Percentiles rank a stretch among this genome's conserved stretches.
phyloP scores from a whole-genome alignment of 2,113 vertebrate genomes.

The Catharus minimus region DNA sequence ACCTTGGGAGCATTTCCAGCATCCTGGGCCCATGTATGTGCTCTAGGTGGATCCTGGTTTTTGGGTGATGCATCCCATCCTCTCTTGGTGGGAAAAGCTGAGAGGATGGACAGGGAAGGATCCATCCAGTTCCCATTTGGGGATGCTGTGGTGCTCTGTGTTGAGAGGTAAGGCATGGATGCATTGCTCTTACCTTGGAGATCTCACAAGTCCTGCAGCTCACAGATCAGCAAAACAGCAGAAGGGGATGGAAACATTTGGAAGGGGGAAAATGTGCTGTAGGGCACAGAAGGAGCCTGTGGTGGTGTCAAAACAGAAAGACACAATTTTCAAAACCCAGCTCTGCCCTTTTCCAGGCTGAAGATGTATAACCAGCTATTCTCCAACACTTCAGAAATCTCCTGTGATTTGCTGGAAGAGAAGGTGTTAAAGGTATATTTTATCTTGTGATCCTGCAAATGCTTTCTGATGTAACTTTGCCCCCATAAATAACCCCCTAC shows the following conservation, averaged over 20 bases:
- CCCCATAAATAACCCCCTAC: neutral
- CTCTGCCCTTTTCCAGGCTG: neutral
- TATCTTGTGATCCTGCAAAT: neutral
- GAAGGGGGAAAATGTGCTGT: neutral
- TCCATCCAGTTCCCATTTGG: accelerated
- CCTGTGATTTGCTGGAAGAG: neutral
- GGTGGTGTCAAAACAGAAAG: neutral
- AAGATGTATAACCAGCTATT: neutral
- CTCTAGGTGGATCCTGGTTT: neutral
- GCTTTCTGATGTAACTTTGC: neutral
- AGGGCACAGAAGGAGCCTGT: neutral
- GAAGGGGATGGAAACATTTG: neutral
- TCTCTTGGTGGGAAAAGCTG: neutral
- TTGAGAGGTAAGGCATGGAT: neutral
- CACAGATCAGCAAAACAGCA: neutral
- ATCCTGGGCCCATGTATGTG: neutral
- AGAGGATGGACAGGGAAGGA: neutral
- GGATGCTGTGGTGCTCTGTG: neutral
- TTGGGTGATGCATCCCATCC: neutral
- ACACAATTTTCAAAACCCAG: neutral
- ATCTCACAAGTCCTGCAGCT: neutral
- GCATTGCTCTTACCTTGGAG: neutral
- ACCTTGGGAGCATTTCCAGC: neutral
- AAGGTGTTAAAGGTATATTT: neutral
- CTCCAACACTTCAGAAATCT: neutral